Evolutionary conservation across 2,888 invertebrate species (phyloP).

Genomic region (Drosophila atroscutellata): DNA sequence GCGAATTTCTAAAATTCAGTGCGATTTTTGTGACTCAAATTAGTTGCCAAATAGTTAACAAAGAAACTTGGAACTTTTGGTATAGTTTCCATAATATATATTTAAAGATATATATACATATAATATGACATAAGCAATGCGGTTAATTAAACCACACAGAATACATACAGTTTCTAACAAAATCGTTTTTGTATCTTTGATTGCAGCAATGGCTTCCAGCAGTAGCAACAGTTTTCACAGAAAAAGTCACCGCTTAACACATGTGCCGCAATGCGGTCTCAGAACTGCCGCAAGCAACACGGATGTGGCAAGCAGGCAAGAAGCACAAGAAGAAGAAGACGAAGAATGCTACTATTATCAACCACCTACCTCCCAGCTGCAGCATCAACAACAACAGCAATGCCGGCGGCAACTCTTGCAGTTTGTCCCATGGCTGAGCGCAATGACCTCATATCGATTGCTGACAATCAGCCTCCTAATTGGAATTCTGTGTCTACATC

Average conservation of each 20-base stretch:
- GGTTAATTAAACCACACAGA: conserved; percentile 3
- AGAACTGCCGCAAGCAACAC: conserved; percentile 54
- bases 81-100: neutral
- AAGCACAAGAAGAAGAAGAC: conserved; percentile 7
- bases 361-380: conserved; percentile 70
- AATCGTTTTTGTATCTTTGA: conserved; percentile 35
- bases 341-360: conserved; percentile 72
- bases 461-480: conserved; percentile 83
- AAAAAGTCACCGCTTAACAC: conserved; percentile 66
- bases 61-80: neutral
- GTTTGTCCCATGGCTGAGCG: conserved; percentile 66
- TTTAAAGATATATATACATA: neutral
- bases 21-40: neutral
- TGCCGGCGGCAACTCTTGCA: conserved; percentile 57
- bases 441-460: conserved; percentile 82
- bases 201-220: conserved; percentile 84
- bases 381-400: conserved; percentile 30
- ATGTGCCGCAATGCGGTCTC: conserved; percentile 72
- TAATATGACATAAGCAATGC: neutral
- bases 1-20: neutral
- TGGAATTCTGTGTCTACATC: conserved; percentile 82
- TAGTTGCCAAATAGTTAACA: neutral
- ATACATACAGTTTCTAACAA: conserved; percentile 14
- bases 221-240: conserved; percentile 68
- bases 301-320: conserved; percentile 52